Evolutionary conservation across 2,888 invertebrate genomes (phyloP).

Genomic region (Dichetophora obliterata): DNA sequence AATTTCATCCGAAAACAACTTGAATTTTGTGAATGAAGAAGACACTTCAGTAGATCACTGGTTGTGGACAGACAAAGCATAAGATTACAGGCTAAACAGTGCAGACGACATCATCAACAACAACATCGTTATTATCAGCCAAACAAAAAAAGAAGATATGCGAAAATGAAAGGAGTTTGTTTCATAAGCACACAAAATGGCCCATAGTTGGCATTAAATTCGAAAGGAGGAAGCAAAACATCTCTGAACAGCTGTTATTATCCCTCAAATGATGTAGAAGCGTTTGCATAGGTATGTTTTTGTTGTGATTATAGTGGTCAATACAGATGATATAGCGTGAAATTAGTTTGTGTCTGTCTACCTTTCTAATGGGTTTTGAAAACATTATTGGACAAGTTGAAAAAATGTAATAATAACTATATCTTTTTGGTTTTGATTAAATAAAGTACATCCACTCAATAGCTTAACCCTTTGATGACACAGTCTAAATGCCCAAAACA

Average conservation of each 20-base stretch:
- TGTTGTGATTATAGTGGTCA: neutral
- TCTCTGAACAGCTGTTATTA: neutral
- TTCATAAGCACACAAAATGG: neutral
- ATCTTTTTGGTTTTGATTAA: no score
- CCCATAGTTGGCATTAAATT: neutral
- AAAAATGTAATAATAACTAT: no score
- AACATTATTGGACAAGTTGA: no score
- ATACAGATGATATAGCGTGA: neutral
- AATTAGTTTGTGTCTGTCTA: neutral
- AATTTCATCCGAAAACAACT: no score
- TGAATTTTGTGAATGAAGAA: no score
- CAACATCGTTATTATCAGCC: neutral
- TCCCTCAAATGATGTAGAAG: neutral
- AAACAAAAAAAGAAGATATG: neutral
- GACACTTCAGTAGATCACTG: no score
- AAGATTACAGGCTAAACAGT: no score
- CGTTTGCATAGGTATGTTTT: neutral
- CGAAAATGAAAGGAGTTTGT: constrained; percentile 4
- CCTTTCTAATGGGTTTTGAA: no score
- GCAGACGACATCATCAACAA: neutral
- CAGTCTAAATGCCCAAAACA: no score
- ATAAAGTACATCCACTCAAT: no score
- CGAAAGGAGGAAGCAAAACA: constrained; percentile 21
- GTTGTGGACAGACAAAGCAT: no score
- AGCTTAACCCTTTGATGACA: no score